phyloP scores from a whole-genome alignment of 2,888 invertebrate genomes.

The Volucella zonaria region DNA sequence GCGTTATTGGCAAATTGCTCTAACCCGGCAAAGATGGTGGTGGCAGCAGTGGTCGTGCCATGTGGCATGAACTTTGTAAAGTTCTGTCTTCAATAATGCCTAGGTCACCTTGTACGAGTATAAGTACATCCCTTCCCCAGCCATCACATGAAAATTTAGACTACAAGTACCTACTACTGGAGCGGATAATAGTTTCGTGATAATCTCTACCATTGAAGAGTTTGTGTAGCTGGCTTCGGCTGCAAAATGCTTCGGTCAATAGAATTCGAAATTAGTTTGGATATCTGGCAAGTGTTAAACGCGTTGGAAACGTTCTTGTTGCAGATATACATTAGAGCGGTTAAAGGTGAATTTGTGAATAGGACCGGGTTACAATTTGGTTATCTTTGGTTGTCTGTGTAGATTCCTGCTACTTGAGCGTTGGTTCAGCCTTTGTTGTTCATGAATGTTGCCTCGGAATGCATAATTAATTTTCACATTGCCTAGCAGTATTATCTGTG shows the following conservation, averaged over 20 bases:
- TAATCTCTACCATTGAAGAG: constrained; percentile 1
- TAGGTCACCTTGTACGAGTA: constrained; percentile 27
- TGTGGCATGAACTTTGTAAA: constrained; percentile 35
- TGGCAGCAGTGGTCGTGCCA: constrained; percentile 24
- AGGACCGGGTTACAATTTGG: constrained; percentile 42
- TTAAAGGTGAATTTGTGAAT: constrained; percentile 34
- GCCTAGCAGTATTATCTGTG: constrained; percentile 19
- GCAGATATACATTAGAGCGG: constrained; percentile 3
- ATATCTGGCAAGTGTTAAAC: constrained; percentile 22
- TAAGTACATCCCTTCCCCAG: background rate
- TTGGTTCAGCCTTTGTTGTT: background rate
- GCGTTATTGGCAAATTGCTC: constrained; percentile 69
- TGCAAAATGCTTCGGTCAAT: constrained; percentile 26
- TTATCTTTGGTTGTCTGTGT: constrained; percentile 36
- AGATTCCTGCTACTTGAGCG: no score
- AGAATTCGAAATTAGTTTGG: constrained; percentile 49
- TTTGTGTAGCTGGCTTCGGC: background rate
- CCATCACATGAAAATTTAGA: background rate
- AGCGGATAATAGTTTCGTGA: constrained; percentile 8
- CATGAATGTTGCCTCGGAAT: constrained; percentile 33
- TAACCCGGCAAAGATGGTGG: background rate
- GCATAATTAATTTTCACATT: constrained; percentile 51
- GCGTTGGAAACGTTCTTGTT: constrained; percentile 43
- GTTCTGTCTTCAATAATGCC: background rate
- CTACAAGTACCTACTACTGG: background rate